Conservation (phyloP, 1,140 invertebrate genomes). For the Samia ricini region DNA sequence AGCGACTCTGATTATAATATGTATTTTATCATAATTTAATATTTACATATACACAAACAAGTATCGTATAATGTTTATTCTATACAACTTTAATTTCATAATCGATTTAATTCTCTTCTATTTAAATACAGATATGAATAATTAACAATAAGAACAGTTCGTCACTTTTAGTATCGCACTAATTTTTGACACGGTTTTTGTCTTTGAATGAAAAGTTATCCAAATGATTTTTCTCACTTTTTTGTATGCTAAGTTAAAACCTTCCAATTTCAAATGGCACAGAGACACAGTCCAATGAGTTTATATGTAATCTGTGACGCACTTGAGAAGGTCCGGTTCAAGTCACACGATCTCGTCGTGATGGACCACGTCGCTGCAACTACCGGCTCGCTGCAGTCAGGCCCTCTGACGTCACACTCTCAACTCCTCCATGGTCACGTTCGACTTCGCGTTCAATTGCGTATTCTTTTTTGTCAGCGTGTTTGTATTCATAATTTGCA, state of each 20-base stretch:
- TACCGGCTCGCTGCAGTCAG: conserved; percentile 76
- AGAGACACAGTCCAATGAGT: conserved; percentile 25
- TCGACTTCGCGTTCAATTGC: conserved; percentile 80
- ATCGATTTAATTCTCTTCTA: background rate
- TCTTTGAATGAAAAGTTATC: background rate
- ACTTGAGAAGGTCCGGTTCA: conserved; percentile 72
- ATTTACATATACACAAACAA: background rate
- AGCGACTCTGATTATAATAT: background rate
- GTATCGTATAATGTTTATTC: background rate
- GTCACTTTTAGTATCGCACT: conserved; percentile 2
- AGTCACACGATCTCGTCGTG: conserved; percentile 78
- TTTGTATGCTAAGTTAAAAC: conserved; percentile 23
- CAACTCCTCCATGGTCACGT: conserved; percentile 86
- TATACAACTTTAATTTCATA: background rate
- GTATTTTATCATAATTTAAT: background rate
- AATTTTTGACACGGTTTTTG: background rate
- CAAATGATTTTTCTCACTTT: conserved; percentile 2
- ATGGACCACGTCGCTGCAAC: conserved; percentile 73
- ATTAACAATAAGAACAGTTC: background rate
- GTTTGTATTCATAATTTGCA: conserved; percentile 83
- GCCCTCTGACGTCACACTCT: conserved; percentile 86
- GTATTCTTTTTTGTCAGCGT: conserved; percentile 84
- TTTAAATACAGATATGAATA: conserved; percentile 11
- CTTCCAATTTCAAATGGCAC: conserved; percentile 31
- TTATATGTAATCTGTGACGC: conserved; percentile 61